Conservation (phyloP, 2,888 invertebrate genomes). For the Rhamphomyia laevipes region DNA sequence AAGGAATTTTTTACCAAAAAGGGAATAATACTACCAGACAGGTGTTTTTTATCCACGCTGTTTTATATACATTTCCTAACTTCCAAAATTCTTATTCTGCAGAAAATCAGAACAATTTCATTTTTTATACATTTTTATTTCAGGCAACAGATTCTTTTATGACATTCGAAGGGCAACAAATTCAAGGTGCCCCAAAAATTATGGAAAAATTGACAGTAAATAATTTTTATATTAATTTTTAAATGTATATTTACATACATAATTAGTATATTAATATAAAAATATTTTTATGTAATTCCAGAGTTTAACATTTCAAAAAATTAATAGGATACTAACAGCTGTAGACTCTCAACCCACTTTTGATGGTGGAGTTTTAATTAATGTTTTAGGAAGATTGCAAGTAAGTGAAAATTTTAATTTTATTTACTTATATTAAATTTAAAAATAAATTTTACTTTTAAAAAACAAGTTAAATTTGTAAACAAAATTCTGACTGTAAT, state of each 20-base stretch:
- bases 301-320: slow-evolving; percentile 87
- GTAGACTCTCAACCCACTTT: slow-evolving; percentile 97
- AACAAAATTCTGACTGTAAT: too few relatives aligned
- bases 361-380: slow-evolving; percentile 91
- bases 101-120: too few relatives aligned
- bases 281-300: slow-evolving; percentile 40
- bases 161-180: slow-evolving; percentile 91
- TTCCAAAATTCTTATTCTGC: not conserved
- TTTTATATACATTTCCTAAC: not conserved
- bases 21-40: not conserved
- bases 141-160: slow-evolving; percentile 85
- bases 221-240: slow-evolving; percentile 2
- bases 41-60: not conserved
- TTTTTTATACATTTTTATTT: slow-evolving; percentile 20
- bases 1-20: not conserved
- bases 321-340: slow-evolving; percentile 80
- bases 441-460: not conserved
- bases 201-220: slow-evolving; percentile 90
- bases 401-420: slow-evolving; percentile 42
- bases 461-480: not conserved
- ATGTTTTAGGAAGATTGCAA: slow-evolving; percentile 92
- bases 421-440: not conserved
- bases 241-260: slow-evolving; percentile 1
- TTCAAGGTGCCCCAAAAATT: slow-evolving; percentile 86
- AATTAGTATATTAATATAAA: slow-evolving; percentile 3